phyloP scores from a whole-genome alignment of 2,888 invertebrate genomes.

The Teleiodes luculella region DNA sequence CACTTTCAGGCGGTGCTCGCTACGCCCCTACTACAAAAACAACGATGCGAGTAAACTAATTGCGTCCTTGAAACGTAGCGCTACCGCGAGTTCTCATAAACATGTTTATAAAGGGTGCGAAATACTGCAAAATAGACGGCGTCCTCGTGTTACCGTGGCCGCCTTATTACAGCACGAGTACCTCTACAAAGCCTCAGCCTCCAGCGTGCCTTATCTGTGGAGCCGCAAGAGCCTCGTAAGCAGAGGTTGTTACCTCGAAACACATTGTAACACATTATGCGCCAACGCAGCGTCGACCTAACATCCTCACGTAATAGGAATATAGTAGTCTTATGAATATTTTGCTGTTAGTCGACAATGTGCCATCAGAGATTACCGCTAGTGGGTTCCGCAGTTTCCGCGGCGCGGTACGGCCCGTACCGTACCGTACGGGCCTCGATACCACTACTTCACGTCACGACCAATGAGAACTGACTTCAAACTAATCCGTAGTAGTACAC shows the following conservation, averaged over 20 bases:
- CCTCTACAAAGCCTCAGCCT: slow-evolving; percentile 66
- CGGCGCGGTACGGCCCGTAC: too few species aligned
- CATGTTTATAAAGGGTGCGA: slow-evolving; percentile 61
- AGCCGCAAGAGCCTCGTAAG: slow-evolving; percentile 65
- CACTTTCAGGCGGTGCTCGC: slow-evolving; percentile 7
- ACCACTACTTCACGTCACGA: background rate
- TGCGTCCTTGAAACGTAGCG: slow-evolving; percentile 48
- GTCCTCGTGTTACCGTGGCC: slow-evolving; percentile 50
- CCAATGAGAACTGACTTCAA: background rate
- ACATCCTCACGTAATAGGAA: slow-evolving; percentile 63
- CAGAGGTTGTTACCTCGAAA: slow-evolving; percentile 71
- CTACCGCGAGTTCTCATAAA: slow-evolving; percentile 41
- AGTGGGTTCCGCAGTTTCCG: slow-evolving; percentile 16
- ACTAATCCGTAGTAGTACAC: slow-evolving; percentile 36
- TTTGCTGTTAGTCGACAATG: slow-evolving; percentile 37
- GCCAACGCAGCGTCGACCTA: slow-evolving; percentile 56
- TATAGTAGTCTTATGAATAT: slow-evolving; percentile 64
- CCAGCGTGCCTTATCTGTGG: slow-evolving; percentile 71
- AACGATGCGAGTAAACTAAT: slow-evolving; percentile 40
- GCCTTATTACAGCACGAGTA: slow-evolving; percentile 66
- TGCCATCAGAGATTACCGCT: slow-evolving; percentile 47
- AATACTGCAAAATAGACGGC: slow-evolving; percentile 56
- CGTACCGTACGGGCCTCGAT: slow-evolving; percentile 13
- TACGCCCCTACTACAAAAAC: slow-evolving; percentile 15
- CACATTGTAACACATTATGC: slow-evolving; percentile 74